These are phyloP conservation scores for Hypsibius dujardini DNA, from an alignment of 1,140 invertebrate species.

Conservation along the genomic window DNA sequence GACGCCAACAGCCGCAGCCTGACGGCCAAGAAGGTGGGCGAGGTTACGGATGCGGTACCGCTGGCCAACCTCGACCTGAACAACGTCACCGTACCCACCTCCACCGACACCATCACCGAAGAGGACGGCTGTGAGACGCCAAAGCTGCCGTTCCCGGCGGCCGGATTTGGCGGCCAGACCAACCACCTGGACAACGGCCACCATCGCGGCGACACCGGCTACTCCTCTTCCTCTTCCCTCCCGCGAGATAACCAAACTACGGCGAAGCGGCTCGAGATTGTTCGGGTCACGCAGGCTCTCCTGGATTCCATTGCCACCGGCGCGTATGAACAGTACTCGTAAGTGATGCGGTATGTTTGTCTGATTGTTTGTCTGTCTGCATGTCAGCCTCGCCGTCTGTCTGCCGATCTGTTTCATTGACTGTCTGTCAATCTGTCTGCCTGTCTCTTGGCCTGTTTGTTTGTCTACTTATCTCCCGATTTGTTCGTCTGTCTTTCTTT, in stretches of 20 bases:
- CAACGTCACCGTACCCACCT: constrained; percentile 48
- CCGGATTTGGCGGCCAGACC: background rate
- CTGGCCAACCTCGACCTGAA: background rate
- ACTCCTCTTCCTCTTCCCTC: background rate
- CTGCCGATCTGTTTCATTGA: no score
- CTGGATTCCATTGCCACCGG: constrained; percentile 92
- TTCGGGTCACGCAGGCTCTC: constrained; percentile 93
- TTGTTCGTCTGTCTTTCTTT: no score
- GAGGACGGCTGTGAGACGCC: constrained; percentile 46
- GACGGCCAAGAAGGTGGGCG: constrained; percentile 11
- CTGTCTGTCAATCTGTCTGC: no score
- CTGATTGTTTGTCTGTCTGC: no score
- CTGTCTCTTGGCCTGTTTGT: no score
- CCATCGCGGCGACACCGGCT: background rate
- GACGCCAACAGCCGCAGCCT: constrained; percentile 1
- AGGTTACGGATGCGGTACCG: background rate
- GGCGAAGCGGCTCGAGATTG: constrained; percentile 74
- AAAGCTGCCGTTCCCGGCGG: constrained; percentile 45
- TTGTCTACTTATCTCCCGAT: no score
- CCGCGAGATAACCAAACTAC: constrained; percentile 9
- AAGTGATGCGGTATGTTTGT: constrained; percentile 27
- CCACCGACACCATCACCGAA: constrained; percentile 73
- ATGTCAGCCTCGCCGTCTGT: no score
- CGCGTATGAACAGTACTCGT: constrained; percentile 89
- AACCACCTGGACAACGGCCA: background rate